Conservation (phyloP, 2,113 vertebrate species). For the Proterorhinus semilunaris region DNA sequence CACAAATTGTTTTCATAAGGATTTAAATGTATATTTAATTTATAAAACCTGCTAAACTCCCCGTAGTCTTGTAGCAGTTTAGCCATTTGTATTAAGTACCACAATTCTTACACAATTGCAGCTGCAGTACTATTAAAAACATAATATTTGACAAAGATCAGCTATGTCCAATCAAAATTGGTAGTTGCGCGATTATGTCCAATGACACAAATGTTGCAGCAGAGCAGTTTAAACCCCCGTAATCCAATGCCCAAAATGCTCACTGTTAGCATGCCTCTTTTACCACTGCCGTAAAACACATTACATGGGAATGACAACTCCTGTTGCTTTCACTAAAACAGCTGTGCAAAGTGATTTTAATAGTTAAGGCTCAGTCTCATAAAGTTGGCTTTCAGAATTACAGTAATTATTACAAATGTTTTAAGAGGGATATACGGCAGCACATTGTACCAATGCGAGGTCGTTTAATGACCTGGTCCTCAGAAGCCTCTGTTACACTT, state of each 20-base stretch:
- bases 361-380: neutral
- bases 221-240: neutral
- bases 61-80: too few relatives aligned
- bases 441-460: slow-evolving; percentile 50
- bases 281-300: neutral
- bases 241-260: slow-evolving; percentile 6
- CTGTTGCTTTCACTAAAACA: neutral
- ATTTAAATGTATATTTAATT: too few relatives aligned
- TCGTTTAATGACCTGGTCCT: slow-evolving; percentile 42
- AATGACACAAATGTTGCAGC: neutral
- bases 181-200: neutral
- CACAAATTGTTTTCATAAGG: too few relatives aligned
- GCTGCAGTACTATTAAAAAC: too few relatives aligned
- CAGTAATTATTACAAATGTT: neutral
- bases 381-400: neutral
- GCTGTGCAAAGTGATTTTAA: neutral
- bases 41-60: too few relatives aligned
- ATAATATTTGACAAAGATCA: neutral
- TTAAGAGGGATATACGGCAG: neutral
- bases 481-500: neutral
- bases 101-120: too few relatives aligned
- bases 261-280: slow-evolving; percentile 11
- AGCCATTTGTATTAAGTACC: too few relatives aligned
- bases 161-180: neutral
- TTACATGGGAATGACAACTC: slow-evolving; percentile 16